phyloP scores from a whole-genome alignment of 2,888 invertebrate species.

The Tetragonula carbonaria region DNA sequence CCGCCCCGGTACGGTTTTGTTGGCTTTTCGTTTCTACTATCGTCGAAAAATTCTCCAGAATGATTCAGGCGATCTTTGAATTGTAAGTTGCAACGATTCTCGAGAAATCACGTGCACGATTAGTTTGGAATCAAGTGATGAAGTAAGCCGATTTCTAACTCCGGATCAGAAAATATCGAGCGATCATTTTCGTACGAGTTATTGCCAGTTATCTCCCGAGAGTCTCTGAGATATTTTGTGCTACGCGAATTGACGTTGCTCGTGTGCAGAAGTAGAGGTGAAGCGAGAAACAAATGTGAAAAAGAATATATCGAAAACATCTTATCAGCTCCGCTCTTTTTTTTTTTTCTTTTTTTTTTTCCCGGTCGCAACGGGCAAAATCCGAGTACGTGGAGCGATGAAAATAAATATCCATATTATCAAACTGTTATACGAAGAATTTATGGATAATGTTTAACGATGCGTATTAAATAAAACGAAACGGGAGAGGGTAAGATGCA shows the following conservation, averaged over 20 bases:
- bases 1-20: too few relatives aligned
- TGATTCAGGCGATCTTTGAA: too few relatives aligned
- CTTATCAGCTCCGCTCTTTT: slow-evolving; percentile 28
- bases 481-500: not conserved
- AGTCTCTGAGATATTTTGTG: slow-evolving; percentile 26
- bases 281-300: not conserved
- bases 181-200: not conserved
- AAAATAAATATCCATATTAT: slow-evolving; percentile 49
- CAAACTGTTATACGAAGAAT: slow-evolving; percentile 68
- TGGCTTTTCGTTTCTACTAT: not conserved
- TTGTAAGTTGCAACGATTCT: not conserved
- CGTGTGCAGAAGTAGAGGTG: not conserved
- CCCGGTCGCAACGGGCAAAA: slow-evolving; percentile 32
- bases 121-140: not conserved
- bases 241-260: slow-evolving; percentile 33
- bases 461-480: slow-evolving; percentile 27
- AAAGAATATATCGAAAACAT: slow-evolving; percentile 21
- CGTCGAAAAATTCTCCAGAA: not conserved
- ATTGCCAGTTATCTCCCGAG: too few relatives aligned
- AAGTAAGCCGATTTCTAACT: not conserved
- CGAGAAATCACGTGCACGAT: not conserved
- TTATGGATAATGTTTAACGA: slow-evolving; percentile 63
- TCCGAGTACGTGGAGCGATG: slow-evolving; percentile 53
- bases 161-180: too few relatives aligned
- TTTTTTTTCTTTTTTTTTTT: slow-evolving; percentile 26